Evolutionary conservation across 1,140 invertebrate species (phyloP).

Genomic region (Leptinotarsa defecta): DNA sequence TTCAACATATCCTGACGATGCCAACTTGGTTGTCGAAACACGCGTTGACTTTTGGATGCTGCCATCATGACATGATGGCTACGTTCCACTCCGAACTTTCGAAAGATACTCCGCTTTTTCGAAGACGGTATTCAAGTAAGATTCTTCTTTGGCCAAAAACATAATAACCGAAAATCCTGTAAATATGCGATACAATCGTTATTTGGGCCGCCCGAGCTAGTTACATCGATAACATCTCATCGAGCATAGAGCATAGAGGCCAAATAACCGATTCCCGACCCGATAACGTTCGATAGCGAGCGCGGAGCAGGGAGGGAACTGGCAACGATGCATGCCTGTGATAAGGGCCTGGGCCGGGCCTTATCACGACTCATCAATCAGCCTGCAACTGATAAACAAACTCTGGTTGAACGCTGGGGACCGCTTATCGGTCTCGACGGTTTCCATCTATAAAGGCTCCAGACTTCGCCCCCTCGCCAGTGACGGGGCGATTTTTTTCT

Average conservation of each 20-base stretch:
- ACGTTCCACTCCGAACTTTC: background rate
- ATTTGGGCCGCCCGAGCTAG: slow-evolving; percentile 48
- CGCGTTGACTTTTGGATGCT: too few relatives aligned
- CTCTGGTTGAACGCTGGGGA: slow-evolving; percentile 50
- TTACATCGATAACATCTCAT: slow-evolving; percentile 49
- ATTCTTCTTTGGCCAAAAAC: background rate
- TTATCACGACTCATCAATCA: slow-evolving; percentile 54
- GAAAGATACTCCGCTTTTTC: background rate
- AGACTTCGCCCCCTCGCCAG: slow-evolving; percentile 31
- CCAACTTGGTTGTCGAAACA: too few relatives aligned
- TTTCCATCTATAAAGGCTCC: slow-evolving; percentile 51
- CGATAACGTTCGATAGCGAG: slow-evolving; percentile 41
- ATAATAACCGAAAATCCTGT: slow-evolving; percentile 17
- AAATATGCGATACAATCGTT: slow-evolving; percentile 41
- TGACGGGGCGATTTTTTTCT: background rate
- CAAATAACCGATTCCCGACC: slow-evolving; percentile 45
- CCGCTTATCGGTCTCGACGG: slow-evolving; percentile 48
- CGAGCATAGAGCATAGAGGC: slow-evolving; percentile 41
- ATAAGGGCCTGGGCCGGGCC: slow-evolving; percentile 49
- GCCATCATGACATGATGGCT: too few relatives aligned
- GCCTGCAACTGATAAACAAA: slow-evolving; percentile 53
- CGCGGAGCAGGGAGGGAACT: slow-evolving; percentile 30
- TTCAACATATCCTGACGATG: too few relatives aligned
- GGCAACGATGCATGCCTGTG: slow-evolving; percentile 46
- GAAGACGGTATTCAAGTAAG: background rate